These are phyloP conservation scores for Zaprionus kolodkinae DNA, from an alignment of 1,140 invertebrate genomes.

Conservation along the genomic window DNA sequence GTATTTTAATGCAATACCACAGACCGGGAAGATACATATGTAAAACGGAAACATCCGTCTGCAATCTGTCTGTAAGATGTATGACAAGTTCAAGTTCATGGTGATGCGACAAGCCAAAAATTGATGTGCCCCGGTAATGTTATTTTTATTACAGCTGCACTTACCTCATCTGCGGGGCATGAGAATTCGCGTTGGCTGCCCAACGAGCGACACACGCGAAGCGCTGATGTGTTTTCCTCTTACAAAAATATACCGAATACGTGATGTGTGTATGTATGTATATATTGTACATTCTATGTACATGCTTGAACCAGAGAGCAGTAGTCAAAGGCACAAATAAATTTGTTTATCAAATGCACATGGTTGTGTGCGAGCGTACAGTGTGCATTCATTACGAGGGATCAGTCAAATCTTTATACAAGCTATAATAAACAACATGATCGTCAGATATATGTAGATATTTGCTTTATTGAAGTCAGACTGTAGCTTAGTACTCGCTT, in stretches of 20 bases:
- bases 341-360: slow-evolving; percentile 11
- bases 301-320: slow-evolving; percentile 5
- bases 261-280: no score
- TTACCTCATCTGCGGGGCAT: slow-evolving; percentile 4
- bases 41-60: slow-evolving; percentile 53
- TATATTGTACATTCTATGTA: not conserved
- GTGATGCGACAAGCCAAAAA: slow-evolving; percentile 54
- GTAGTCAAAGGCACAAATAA: slow-evolving; percentile 6
- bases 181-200: slow-evolving; percentile 18
- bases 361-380: not conserved
- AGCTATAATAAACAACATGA: not conserved
- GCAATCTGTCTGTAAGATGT: slow-evolving; percentile 46
- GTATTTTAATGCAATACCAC: slow-evolving; percentile 7
- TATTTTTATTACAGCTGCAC: slow-evolving; percentile 56
- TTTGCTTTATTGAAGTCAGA: not conserved
- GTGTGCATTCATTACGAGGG: not conserved
- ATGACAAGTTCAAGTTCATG: slow-evolving; percentile 80
- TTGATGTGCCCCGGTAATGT: slow-evolving; percentile 69
- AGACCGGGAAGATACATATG: slow-evolving; percentile 26
- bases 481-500: slow-evolving; percentile 23
- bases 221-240: slow-evolving; percentile 15
- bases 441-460: not conserved
- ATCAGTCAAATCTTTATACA: not conserved
- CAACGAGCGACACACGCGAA: slow-evolving; percentile 27
- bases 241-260: slow-evolving; percentile 33